Evolutionary conservation across 2,797 vertebrate species (phyloP).

Genomic region (Chelonia mydas): DNA sequence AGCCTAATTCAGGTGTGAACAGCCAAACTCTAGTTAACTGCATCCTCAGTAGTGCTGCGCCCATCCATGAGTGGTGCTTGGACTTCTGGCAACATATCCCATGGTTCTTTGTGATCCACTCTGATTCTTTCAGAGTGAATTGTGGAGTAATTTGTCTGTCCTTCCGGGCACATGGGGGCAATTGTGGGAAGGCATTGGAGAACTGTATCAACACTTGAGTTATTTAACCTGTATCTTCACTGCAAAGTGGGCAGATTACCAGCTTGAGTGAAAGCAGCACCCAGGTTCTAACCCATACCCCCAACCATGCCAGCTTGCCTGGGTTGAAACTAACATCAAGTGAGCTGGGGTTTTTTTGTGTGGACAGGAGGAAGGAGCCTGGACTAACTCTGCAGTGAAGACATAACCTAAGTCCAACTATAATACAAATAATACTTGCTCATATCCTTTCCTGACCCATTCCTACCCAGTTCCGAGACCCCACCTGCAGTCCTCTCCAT

Average conservation of each 20-base stretch:
- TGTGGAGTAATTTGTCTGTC: not conserved
- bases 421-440: not conserved
- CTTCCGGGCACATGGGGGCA: not conserved
- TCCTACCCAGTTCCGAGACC: fast-evolving
- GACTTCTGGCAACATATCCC: not conserved
- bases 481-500: fast-evolving
- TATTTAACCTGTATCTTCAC: not conserved
- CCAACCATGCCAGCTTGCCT: not conserved
- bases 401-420: not conserved
- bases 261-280: fast-evolving
- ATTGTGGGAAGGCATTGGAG: not conserved
- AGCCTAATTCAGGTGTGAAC: not conserved
- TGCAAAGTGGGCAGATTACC: not conserved
- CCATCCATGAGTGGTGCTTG: not conserved
- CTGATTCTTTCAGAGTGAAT: not conserved
- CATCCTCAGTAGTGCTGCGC: not conserved
- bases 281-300: not conserved
- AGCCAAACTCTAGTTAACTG: not conserved
- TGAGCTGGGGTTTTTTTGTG: not conserved
- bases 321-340: not conserved
- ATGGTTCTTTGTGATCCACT: not conserved
- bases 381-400: not conserved
- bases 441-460: fast-evolving
- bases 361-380: fast-evolving
- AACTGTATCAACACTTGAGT: not conserved